phyloP scores from a whole-genome alignment of 92 coral and sea anemone species.

The Parazoanthus swiftii region DNA sequence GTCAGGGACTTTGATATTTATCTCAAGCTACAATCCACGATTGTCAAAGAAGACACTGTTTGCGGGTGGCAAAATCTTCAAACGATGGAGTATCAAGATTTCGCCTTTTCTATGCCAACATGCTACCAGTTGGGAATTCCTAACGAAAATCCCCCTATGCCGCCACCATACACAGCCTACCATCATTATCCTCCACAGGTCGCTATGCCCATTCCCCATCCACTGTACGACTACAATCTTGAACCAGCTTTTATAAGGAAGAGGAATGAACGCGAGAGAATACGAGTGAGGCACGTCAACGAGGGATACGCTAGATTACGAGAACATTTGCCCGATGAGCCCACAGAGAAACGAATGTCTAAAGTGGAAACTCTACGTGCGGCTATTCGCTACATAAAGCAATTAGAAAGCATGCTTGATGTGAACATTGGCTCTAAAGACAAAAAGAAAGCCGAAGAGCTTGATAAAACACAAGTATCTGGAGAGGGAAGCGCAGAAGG shows the following conservation, averaged over 20 bases:
- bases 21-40: slow-evolving; percentile 5
- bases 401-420: slow-evolving; percentile 86
- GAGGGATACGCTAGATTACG: slow-evolving; percentile 98
- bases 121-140: slow-evolving; percentile 99
- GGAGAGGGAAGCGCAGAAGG: slow-evolving; percentile 21
- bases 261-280: slow-evolving; percentile 92
- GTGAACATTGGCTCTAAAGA: slow-evolving; percentile 24
- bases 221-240: slow-evolving; percentile 92
- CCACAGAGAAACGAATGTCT: slow-evolving; percentile 97
- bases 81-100: slow-evolving; percentile 80
- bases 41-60: slow-evolving; percentile 6
- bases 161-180: slow-evolving; percentile 46
- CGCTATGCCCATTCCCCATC: slow-evolving; percentile 98
- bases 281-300: slow-evolving; percentile 96
- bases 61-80: slow-evolving; percentile 37
- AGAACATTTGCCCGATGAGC: slow-evolving; percentile 96
- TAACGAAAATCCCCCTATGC: slow-evolving; percentile 82
- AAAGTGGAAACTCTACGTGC: slow-evolving; percentile 97
- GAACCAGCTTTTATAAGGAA: slow-evolving; percentile 98
- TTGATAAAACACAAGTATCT: slow-evolving; percentile 14
- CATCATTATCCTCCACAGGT: slow-evolving; percentile 90
- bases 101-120: slow-evolving; percentile 98
- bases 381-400: slow-evolving; percentile 92
- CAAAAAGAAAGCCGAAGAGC: slow-evolving; percentile 7
- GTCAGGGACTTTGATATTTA: not conserved